Conservation (phyloP, 2,888 invertebrate genomes). For the Dasysyrphus tricinctus region DNA sequence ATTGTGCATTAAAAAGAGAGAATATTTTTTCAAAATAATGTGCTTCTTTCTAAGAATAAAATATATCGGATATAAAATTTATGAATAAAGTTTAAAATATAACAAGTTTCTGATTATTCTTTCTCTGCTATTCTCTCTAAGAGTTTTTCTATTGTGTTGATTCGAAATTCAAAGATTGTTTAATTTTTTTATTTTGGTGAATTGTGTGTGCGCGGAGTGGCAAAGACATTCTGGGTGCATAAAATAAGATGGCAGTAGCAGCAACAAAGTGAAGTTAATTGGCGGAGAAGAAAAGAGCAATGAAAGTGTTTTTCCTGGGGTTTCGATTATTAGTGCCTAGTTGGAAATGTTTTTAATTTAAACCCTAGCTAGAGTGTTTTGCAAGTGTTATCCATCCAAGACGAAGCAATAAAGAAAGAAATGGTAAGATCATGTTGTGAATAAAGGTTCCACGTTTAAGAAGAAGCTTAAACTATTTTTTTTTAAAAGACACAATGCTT, state of each 20-base stretch:
- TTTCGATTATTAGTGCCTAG: slow-evolving; percentile 28
- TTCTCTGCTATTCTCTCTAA: slow-evolving; percentile 50
- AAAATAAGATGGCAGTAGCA: slow-evolving; percentile 8
- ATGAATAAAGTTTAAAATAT: slow-evolving; percentile 70
- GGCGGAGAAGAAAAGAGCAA: background rate
- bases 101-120: slow-evolving; percentile 43
- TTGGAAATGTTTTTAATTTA: background rate
- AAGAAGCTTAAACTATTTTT: background rate
- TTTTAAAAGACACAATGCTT: background rate
- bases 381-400: background rate
- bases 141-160: slow-evolving; percentile 53
- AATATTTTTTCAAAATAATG: slow-evolving; percentile 52
- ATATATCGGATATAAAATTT: slow-evolving; percentile 58
- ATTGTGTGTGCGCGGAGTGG: slow-evolving; percentile 68
- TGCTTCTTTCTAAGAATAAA: slow-evolving; percentile 62
- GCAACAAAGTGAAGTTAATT: slow-evolving; percentile 14
- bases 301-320: slow-evolving; percentile 36
- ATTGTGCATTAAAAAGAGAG: slow-evolving; percentile 61
- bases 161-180: slow-evolving; percentile 24
- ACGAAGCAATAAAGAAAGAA: background rate
- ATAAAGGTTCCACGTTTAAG: background rate
- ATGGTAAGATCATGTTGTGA: slow-evolving; percentile 8
- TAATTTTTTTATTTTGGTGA: slow-evolving; percentile 56
- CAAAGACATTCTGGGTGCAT: slow-evolving; percentile 27
- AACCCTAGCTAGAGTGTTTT: slow-evolving; percentile 16